Evolutionary conservation across 2,888 invertebrate species (phyloP).

Genomic region (Chesias legatella): DNA sequence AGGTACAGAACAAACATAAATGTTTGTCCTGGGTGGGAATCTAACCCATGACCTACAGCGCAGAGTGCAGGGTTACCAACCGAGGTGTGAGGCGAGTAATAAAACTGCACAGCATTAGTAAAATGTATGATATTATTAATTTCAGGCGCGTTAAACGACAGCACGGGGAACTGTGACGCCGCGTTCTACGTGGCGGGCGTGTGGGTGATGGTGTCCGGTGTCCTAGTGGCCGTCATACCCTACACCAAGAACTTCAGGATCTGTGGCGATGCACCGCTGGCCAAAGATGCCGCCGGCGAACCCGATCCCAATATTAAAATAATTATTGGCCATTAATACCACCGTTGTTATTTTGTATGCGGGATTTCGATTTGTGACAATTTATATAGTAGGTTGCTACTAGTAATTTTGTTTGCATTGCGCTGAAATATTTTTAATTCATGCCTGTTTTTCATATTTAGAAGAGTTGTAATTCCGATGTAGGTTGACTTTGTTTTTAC

Average conservation of each 20-base stretch:
- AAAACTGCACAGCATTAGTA: neutral
- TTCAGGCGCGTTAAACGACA: constrained; percentile 77
- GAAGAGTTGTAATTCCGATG: too few species aligned
- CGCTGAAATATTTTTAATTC: too few species aligned
- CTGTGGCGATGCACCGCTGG: constrained; percentile 69
- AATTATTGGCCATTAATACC: constrained; percentile 63
- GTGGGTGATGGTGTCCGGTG: constrained; percentile 90
- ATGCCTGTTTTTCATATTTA: too few species aligned
- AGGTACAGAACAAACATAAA: too few species aligned
- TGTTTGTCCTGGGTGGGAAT: too few species aligned
- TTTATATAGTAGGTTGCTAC: neutral
- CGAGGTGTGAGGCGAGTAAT: too few species aligned
- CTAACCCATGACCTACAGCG: too few species aligned
- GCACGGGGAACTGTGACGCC: constrained; percentile 86
- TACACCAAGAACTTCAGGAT: constrained; percentile 84
- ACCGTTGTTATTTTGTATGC: constrained; percentile 9
- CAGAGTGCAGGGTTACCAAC: too few species aligned
- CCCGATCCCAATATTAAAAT: constrained; percentile 69
- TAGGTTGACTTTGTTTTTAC: too few species aligned
- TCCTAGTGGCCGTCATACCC: constrained; percentile 83
- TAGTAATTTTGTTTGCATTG: too few species aligned
- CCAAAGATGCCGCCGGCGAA: constrained; percentile 66
- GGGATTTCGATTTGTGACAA: neutral
- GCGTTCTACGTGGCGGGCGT: constrained; percentile 90
- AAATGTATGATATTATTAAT: too few species aligned